phyloP scores from a whole-genome alignment of 2,888 invertebrate genomes.

The Lepidocyrtoides sp. region DNA sequence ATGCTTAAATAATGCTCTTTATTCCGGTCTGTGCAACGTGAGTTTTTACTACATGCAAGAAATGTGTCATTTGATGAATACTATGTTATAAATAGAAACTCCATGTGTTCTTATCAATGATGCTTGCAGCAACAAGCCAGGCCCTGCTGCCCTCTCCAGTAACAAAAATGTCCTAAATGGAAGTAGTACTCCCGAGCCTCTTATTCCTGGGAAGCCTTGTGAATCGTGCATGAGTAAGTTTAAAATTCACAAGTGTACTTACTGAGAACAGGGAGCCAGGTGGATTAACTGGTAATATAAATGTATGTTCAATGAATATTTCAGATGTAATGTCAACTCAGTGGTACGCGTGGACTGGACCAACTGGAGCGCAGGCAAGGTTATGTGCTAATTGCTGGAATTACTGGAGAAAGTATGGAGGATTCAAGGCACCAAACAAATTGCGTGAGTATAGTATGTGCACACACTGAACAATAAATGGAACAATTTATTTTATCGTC shows the following conservation, averaged over 20 bases:
- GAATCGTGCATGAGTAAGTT: constrained; percentile 93
- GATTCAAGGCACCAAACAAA: constrained; percentile 93
- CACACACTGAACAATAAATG: too few relatives aligned
- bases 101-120: too few relatives aligned
- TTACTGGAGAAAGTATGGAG: constrained; percentile 99
- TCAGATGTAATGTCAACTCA: constrained; percentile 92
- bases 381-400: constrained; percentile 98
- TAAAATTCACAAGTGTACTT: neutral
- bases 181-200: constrained; percentile 83
- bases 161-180: constrained; percentile 90
- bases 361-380: constrained; percentile 96
- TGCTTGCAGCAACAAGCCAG: constrained; percentile 93
- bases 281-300: neutral
- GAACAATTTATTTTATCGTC: neutral
- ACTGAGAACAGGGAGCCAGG: neutral
- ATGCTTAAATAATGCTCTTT: too few relatives aligned
- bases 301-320: neutral
- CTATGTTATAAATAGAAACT: too few relatives aligned
- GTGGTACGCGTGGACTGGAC: constrained; percentile 98
- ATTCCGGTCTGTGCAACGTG: too few relatives aligned
- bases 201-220: constrained; percentile 90
- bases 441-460: constrained; percentile 86
- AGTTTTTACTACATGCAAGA: too few relatives aligned
- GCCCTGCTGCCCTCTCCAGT: constrained; percentile 92
- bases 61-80: neutral